Percentiles rank a stretch among this genome's conserved stretches.
These are phyloP conservation scores for Tipula lateralis DNA, from an alignment of 2,888 invertebrate genomes.

Conservation along the genomic window DNA sequence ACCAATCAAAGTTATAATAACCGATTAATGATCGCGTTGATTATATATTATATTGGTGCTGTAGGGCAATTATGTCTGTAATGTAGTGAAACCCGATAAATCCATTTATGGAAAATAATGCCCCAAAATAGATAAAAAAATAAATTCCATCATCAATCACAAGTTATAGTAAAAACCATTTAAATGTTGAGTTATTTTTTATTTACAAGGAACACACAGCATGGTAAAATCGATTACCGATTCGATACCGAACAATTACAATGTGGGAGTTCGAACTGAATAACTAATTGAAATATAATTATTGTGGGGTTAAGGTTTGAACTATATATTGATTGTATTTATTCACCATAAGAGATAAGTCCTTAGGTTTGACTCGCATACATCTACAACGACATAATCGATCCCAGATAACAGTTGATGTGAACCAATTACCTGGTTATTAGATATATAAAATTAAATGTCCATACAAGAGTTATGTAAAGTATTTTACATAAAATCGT, in stretches of 20 bases:
- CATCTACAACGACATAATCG: no score
- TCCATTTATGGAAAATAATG: background rate
- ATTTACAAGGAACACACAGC: background rate
- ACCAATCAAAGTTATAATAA: background rate
- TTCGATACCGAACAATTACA: slow-evolving; percentile 8
- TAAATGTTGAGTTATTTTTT: background rate
- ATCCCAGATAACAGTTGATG: background rate
- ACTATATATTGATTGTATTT: background rate
- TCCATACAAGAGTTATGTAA: background rate
- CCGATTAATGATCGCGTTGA: background rate
- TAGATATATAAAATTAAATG: background rate
- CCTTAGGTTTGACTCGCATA: background rate
- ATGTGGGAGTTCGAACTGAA: background rate
- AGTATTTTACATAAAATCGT: background rate
- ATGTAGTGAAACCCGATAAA: background rate
- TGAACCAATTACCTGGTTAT: background rate
- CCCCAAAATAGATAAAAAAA: background rate
- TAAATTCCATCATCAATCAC: slow-evolving; percentile 11
- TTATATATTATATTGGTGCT: background rate
- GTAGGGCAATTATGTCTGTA: background rate
- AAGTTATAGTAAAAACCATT: slow-evolving; percentile 9
- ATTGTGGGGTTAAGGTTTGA: background rate
- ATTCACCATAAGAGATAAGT: background rate
- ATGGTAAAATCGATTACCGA: background rate
- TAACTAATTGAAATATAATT: background rate